A percentile compares a stretch with the other conserved stretches of the same genome.
phyloP scores from a whole-genome alignment of 2,113 vertebrate genomes.

The Pimephales promelas region DNA sequence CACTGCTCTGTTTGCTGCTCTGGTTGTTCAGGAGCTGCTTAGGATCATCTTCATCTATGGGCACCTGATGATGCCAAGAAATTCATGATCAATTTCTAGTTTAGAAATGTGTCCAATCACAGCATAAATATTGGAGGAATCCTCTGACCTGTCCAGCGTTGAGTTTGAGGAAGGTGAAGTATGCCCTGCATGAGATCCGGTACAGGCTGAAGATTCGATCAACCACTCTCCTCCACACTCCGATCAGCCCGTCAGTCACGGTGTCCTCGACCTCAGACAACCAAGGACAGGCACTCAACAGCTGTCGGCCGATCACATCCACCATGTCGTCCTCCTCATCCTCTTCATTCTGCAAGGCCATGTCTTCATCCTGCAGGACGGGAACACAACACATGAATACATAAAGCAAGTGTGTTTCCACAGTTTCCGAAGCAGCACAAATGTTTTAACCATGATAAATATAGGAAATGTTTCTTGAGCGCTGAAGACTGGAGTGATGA shows the following conservation, averaged over 20 bases:
- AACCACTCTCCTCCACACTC: slow-evolving; percentile 93
- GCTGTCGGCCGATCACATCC: slow-evolving; percentile 93
- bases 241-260: slow-evolving; percentile 90
- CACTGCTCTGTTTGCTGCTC: slow-evolving; percentile 90
- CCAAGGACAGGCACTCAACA: slow-evolving; percentile 90
- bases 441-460: background rate
- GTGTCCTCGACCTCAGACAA: slow-evolving; percentile 87
- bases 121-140: background rate
- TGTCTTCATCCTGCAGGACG: slow-evolving; percentile 88
- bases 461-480: background rate
- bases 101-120: background rate
- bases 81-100: background rate
- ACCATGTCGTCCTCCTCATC: slow-evolving; percentile 95
- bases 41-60: slow-evolving; percentile 90
- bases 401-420: background rate
- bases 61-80: slow-evolving; percentile 72
- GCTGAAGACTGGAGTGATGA: background rate
- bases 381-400: background rate
- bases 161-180: slow-evolving; percentile 97
- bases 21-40: slow-evolving; percentile 81
- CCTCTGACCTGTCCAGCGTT: slow-evolving; percentile 89
- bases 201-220: slow-evolving; percentile 97
- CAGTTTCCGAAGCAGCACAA: background rate
- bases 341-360: slow-evolving; percentile 93
- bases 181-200: slow-evolving; percentile 92